Evolutionary conservation across 2,797 vertebrate genomes (phyloP), one percentile per base, ranked within the genome.

Genomic region (Odontamblyopus rebecca): DNA sequence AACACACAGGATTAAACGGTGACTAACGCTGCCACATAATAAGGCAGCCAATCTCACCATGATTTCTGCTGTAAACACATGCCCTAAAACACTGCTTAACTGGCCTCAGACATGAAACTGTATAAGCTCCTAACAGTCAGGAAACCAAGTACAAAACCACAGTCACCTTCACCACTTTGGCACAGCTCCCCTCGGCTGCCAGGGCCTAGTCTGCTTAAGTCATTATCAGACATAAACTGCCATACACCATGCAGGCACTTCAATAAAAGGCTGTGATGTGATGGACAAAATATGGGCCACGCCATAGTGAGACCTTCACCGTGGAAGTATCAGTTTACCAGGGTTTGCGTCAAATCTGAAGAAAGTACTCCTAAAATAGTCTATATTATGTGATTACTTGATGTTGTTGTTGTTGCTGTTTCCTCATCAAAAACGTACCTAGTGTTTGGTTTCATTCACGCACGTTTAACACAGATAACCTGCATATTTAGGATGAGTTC

Each of bases 251-350:
- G 38, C 53, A 70, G 74, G 76, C 62, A 78, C 74, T 67, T 61
- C 63, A 77, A 88, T 88, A 72, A 30, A 71, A 75, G 73, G 68
- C 65, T n/a, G 74, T 74, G 76, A 78, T 83, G 77, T 73, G 76
- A 78, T 82, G 77, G 83, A 88, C 80, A 64, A 73, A 61, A 66
- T 71, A 69, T 84, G 84, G 69, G 79, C 77, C 60, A 61, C 67
- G 78, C 81, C 69, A 70, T 84, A 82, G 76, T 74, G 72, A 82
- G 77, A 86, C 84, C 44, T 85, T 88, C 84, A 74, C 84, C 73
- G 61, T 85, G 87, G 84, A 90, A 88, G 88, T 88, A 88, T 90
- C 88, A 76, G 41, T 82, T 90, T 89, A 89, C 88, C 66, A 81
- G 1, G 18, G 82, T 82, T 88, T 83, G 82, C 78, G 85, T 71